Evolutionary conservation across 2,888 invertebrate genomes (phyloP).

Genomic region (Leptopterna dolabrata): DNA sequence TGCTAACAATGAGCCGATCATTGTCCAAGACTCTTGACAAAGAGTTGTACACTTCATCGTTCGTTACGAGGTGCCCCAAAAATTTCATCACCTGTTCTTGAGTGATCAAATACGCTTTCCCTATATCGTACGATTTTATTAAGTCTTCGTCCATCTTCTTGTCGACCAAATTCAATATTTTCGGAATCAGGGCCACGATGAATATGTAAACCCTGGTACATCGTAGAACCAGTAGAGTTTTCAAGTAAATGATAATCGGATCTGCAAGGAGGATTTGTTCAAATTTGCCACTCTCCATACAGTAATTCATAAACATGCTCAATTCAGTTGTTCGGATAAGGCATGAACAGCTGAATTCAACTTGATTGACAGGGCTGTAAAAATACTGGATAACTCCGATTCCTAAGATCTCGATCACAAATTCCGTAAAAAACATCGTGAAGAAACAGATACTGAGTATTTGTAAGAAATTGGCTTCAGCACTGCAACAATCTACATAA

Average conservation of each 20-base stretch:
- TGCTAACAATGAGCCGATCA: constrained; percentile 25
- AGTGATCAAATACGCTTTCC: constrained; percentile 47
- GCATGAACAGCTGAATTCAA: constrained; percentile 44
- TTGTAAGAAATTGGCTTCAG: background rate
- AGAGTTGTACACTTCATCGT: constrained; percentile 32
- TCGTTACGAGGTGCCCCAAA: constrained; percentile 38
- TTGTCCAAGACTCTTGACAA: constrained; percentile 22
- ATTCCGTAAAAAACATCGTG: constrained; percentile 18
- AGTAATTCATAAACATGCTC: constrained; percentile 17
- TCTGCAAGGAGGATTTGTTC: background rate
- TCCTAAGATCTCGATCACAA: constrained; percentile 31
- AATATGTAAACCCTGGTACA: constrained; percentile 40
- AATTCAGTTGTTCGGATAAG: constrained; percentile 13
- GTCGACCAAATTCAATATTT: constrained; percentile 44
- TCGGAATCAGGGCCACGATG: constrained; percentile 47
- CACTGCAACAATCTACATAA: background rate
- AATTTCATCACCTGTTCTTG: constrained; percentile 51
- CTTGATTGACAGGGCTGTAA: constrained; percentile 14
- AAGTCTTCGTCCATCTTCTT: constrained; percentile 52
- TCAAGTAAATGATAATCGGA: constrained; percentile 34
- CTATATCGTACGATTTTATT: constrained; percentile 46
- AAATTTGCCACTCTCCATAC: background rate
- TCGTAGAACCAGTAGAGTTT: constrained; percentile 41
- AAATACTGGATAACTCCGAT: constrained; percentile 47
- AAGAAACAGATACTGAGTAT: constrained; percentile 15